Evolutionary conservation across 2,113 vertebrate species (phyloP).

Genomic region (Takifugu bimaculatus): DNA sequence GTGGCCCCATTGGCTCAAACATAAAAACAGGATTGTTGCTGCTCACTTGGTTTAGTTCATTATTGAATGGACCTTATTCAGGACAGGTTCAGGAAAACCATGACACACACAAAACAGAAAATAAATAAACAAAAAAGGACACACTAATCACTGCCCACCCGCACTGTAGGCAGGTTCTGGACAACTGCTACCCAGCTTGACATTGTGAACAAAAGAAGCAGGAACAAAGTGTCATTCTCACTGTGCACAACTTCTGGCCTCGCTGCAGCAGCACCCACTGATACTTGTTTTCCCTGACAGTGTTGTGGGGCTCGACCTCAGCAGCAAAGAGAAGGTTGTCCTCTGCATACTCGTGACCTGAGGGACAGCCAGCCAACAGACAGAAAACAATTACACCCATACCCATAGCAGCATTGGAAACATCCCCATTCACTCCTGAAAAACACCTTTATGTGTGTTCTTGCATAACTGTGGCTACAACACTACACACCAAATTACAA

Average conservation of each 20-base stretch:
- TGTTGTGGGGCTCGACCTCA: conserved; percentile 84
- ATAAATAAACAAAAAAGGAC: not conserved
- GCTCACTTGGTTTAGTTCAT: no score
- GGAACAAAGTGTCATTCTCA: conserved; percentile 62
- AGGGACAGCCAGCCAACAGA: conserved; percentile 6
- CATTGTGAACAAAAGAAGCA: conserved; percentile 8
- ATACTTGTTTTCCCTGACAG: conserved; percentile 81
- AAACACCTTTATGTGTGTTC: not conserved
- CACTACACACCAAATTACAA: conserved; percentile 1
- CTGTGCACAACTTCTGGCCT: conserved; percentile 85
- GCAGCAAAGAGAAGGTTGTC: conserved; percentile 92
- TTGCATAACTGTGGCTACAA: not conserved
- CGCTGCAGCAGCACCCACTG: conserved; percentile 84
- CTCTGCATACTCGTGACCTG: conserved; percentile 93
- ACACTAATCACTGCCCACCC: conserved; percentile 18
- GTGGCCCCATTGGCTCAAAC: no score
- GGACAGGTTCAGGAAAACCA: no score
- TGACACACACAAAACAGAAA: not conserved
- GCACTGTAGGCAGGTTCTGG: conserved; percentile 41
- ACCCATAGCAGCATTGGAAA: not conserved
- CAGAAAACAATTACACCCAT: not conserved
- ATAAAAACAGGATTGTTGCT: no score
- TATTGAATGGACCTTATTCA: no score
- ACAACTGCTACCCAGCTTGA: conserved; percentile 31
- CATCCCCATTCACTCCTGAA: not conserved